Percentiles rank a stretch among this genome's conserved stretches.
Evolutionary conservation across 2,797 vertebrate genomes (phyloP).

Genomic region (Malacoctenus gilli): DNA sequence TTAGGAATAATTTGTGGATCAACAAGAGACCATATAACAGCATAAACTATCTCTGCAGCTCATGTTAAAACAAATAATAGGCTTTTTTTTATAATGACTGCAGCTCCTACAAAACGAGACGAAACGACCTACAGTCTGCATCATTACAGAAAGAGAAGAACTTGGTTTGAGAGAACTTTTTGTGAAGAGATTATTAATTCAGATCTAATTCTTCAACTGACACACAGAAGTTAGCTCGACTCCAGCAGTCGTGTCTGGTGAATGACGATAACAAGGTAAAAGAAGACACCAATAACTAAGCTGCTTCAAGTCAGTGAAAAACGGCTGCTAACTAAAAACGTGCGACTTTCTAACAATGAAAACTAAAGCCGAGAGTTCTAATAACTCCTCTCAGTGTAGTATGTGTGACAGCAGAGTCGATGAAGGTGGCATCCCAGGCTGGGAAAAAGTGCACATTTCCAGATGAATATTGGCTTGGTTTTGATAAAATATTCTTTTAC

Average conservation of each 20-base stretch:
- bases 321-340: not conserved
- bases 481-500: conserved; percentile 54
- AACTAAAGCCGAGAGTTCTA: conserved; percentile 26
- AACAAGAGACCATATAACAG: conserved; percentile 25
- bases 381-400: conserved; percentile 11
- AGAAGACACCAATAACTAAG: no score
- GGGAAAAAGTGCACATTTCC: conserved; percentile 49
- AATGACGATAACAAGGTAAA: no score
- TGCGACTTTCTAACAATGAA: conserved; percentile 5
- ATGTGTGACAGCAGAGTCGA: conserved; percentile 35
- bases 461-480: conserved; percentile 46
- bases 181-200: no score
- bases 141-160: no score
- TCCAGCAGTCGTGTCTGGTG: no score
- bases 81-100: conserved; percentile 7
- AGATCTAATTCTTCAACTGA: no score
- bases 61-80: conserved; percentile 2
- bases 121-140: no score
- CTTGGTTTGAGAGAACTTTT: no score
- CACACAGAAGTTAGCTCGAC: no score
- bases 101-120: conserved; percentile 15
- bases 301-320: no score
- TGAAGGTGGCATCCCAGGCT: conserved; percentile 26
- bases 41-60: conserved; percentile 17
- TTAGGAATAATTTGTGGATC: conserved; percentile 10